Conservation (phyloP, 2,113 vertebrate species). For the Zootoca vivipara region DNA sequence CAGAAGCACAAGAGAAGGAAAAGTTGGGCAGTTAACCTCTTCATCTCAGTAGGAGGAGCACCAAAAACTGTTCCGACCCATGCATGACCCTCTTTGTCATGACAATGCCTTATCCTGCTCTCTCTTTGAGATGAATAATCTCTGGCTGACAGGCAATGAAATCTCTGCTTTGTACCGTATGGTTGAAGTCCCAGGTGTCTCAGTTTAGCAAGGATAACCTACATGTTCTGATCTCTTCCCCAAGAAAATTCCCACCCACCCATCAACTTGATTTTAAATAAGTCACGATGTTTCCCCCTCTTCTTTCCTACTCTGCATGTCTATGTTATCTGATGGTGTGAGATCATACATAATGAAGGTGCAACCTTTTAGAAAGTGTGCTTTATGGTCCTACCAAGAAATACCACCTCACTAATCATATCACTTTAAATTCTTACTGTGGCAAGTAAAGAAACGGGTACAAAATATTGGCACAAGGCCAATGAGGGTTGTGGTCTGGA, state of each 20-base stretch:
- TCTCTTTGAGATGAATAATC: background rate
- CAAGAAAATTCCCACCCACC: background rate
- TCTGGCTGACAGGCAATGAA: background rate
- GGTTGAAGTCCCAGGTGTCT: background rate
- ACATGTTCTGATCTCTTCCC: background rate
- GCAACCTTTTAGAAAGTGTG: too few relatives aligned
- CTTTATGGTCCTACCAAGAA: background rate
- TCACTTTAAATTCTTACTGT: background rate
- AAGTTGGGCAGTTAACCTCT: constrained; percentile 9
- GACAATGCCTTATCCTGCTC: background rate
- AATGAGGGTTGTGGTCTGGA: too few relatives aligned
- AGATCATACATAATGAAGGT: too few relatives aligned
- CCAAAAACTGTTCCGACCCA: background rate
- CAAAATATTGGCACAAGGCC: background rate
- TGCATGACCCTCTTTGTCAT: background rate
- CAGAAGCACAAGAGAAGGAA: background rate
- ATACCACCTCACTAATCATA: background rate
- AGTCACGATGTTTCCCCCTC: background rate
- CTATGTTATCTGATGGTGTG: too few relatives aligned
- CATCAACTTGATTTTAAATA: background rate
- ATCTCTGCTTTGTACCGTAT: background rate
- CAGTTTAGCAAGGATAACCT: background rate
- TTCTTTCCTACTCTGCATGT: too few relatives aligned
- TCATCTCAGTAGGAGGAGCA: background rate
- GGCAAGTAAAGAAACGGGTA: background rate